These are phyloP conservation scores for Amblyjoppa fuscipennis DNA, from an alignment of 2,888 invertebrate genomes.

Conservation along the genomic window DNA sequence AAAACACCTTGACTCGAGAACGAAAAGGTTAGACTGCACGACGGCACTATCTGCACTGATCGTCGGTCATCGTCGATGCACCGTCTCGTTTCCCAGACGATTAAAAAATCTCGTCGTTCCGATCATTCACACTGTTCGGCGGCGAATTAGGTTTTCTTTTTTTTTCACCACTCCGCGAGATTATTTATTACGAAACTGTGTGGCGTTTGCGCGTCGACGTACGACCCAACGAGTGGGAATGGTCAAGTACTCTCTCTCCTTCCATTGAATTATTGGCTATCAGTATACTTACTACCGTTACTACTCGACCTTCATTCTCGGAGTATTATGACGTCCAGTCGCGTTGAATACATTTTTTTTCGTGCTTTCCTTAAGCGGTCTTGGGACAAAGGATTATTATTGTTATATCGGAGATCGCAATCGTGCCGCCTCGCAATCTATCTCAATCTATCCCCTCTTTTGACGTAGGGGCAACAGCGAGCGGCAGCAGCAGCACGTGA, in stretches of 20 bases:
- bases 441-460: slow-evolving; percentile 15
- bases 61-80: not conserved
- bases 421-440: slow-evolving; percentile 12
- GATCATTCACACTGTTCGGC: not conserved
- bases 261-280: slow-evolving; percentile 4
- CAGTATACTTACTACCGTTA: slow-evolving; percentile 1
- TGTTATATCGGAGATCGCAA: slow-evolving; percentile 2
- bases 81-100: not conserved
- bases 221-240: not conserved
- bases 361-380: not conserved
- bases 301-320: slow-evolving; percentile 8
- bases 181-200: not conserved
- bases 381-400: not conserved
- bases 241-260: not conserved
- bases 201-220: not conserved
- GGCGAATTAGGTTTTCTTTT: not conserved
- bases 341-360: not conserved
- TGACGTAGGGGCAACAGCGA: not conserved
- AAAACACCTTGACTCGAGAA: no score
- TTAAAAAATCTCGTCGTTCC: not conserved
- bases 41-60: no score
- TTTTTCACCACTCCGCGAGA: not conserved
- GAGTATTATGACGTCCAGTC: not conserved
- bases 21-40: no score
- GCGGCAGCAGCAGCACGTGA: slow-evolving; percentile 5